Percentiles rank a stretch among this genome's conserved stretches.
Evolutionary conservation across 2,888 invertebrate genomes (phyloP).

Genomic region (Pocota personata): DNA sequence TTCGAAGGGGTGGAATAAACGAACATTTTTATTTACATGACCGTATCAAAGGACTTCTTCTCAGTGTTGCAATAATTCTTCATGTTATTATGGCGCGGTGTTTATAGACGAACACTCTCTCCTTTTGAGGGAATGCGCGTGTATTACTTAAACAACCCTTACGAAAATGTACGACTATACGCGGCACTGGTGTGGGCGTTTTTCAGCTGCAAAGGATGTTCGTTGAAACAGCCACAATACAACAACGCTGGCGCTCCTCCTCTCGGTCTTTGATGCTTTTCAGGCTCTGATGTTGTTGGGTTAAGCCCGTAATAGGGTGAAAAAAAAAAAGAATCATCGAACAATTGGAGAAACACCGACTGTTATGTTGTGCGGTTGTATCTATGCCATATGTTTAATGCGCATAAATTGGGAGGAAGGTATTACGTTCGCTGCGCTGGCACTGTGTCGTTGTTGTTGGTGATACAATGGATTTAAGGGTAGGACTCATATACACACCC

Average conservation of each 20-base stretch:
- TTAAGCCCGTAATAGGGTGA: constrained; percentile 61
- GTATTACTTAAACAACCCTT: constrained; percentile 66
- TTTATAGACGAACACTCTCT: constrained; percentile 46
- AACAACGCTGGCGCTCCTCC: constrained; percentile 67
- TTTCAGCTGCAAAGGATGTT: constrained; percentile 61
- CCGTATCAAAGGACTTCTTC: constrained; percentile 18
- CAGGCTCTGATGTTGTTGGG: constrained; percentile 47
- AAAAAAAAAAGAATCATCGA: constrained; percentile 8
- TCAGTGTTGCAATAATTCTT: neutral
- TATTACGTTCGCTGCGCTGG: constrained; percentile 63
- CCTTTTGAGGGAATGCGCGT: constrained; percentile 55
- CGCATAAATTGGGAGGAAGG: constrained; percentile 73
- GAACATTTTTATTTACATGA: neutral
- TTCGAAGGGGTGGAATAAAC: constrained; percentile 33
- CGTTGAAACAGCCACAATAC: constrained; percentile 11
- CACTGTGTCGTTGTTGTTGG: constrained; percentile 41
- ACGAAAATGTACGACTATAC: constrained; percentile 32
- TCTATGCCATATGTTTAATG: constrained; percentile 66
- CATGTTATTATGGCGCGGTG: neutral
- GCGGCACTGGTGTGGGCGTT: constrained; percentile 66
- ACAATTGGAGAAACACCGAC: constrained; percentile 55
- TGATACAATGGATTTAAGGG: constrained; percentile 53
- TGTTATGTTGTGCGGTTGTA: constrained; percentile 52
- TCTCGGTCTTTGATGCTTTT: constrained; percentile 66
- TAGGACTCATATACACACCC: constrained; percentile 68